phyloP scores from a whole-genome alignment of 2,888 invertebrate species.

The Rhopalosiphum nymphaeae region DNA sequence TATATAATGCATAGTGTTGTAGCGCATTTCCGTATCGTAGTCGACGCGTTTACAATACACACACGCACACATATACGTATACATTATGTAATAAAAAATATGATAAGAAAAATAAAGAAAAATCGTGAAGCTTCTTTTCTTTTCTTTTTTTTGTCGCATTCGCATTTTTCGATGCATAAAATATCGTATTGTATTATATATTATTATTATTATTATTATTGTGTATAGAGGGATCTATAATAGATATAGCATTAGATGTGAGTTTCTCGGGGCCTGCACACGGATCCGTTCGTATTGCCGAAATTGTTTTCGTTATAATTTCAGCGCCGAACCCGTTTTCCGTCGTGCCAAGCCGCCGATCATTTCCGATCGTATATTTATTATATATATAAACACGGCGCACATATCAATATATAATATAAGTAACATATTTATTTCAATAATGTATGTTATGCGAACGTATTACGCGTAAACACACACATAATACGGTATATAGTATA shows the following conservation, averaged over 20 bases:
- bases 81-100: neutral
- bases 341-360: neutral
- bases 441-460: neutral
- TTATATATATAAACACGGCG: neutral
- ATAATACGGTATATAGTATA: neutral
- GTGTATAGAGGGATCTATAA: neutral
- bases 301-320: neutral
- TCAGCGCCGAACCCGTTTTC: neutral
- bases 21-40: neutral
- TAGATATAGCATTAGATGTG: neutral
- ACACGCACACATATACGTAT: neutral
- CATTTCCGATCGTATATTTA: neutral
- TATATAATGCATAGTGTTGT: neutral
- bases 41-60: neutral
- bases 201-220: neutral
- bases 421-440: neutral
- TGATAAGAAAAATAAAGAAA: neutral
- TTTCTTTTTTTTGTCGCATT: neutral
- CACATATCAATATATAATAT: neutral
- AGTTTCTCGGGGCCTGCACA: neutral
- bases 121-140: neutral
- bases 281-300: neutral
- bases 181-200: neutral
- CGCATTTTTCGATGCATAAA: neutral
- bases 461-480: neutral